Evolutionary conservation across 2,888 invertebrate species (phyloP), one percentile per base, ranked within the genome.

Genomic region (Drosophila tanythrix): DNA sequence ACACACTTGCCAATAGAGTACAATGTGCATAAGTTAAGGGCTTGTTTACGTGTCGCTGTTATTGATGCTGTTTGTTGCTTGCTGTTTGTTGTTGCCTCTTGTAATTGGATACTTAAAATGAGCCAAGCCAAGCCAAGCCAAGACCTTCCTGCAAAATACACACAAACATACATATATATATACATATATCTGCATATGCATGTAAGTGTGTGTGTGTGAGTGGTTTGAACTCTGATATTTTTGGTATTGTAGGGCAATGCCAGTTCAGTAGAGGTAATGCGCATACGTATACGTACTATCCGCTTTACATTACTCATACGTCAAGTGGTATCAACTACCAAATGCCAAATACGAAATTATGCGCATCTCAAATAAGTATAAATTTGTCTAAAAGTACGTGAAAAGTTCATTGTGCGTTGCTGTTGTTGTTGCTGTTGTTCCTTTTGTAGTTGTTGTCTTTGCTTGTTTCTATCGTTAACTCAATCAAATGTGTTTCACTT

Each of bases 21-120:
- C 80, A 84, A 82, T 85, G 83, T 82, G 76, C 73, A 76, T 76
- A 79, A 81, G 83, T 76, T 83, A 83, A 83, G 81, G 81, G 83
- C 81, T 70, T 70, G 65, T 62, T 61, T 79, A 62, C 60, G 61
- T 72, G 56, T 57, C 62, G 57, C 66, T 76, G 65, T 57, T 77
- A 51, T 57, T 74, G 48, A 51, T 48, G 57, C 18, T 67, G 53
- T 59, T 56, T 40, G 36, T 53, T 56, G 68, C 29, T 64, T 61
- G 55, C 61, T 66, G 59, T 76, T 36, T 46, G 46, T 70, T 72
- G 64, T 59, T 76, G 74, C 46, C 78, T 70, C 66, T 52, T 79
- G 83, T 74, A 84, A 88, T 88, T 79, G 78, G 76, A 83, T 83
- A 83, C 81, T 69, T 72, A 61, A 88, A 83, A 80, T 78, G 83